phyloP scores from a whole-genome alignment of 2,888 invertebrate genomes.

The Ariolimax columbianus region DNA sequence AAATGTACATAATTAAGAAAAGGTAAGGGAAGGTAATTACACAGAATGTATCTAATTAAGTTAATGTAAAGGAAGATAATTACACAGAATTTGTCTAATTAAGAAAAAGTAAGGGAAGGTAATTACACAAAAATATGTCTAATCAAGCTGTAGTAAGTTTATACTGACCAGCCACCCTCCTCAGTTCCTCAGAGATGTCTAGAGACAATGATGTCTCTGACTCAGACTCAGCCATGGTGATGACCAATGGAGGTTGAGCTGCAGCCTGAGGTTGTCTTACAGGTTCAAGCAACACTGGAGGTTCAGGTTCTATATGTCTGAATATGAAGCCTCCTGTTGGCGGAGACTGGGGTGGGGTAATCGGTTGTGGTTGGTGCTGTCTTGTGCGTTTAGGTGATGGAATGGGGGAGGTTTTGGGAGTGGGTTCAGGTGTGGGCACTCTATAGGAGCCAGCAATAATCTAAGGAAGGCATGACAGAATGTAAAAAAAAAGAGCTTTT shows the following conservation, averaged over 20 bases:
- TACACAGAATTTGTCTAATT: no score
- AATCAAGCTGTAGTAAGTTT: background rate
- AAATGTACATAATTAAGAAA: no score
- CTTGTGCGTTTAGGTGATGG: constrained; percentile 29
- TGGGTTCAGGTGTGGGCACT: constrained; percentile 54
- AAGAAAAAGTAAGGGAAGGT: no score
- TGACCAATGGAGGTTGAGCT: background rate
- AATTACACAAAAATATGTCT: background rate
- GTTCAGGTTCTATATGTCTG: constrained; percentile 42
- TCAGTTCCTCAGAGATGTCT: constrained; percentile 68
- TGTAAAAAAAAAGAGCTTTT: background rate
- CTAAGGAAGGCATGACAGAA: background rate
- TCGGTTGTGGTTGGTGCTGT: constrained; percentile 28
- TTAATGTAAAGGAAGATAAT: no score
- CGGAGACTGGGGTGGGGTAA: constrained; percentile 53
- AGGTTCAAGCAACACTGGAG: background rate
- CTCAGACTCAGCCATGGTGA: constrained; percentile 61
- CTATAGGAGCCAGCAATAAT: background rate
- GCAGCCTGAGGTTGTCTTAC: constrained; percentile 32
- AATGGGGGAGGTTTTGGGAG: constrained; percentile 53
- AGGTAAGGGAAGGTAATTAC: no score
- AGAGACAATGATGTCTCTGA: constrained; percentile 67
- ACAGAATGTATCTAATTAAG: no score
- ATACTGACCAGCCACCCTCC: constrained; percentile 63
- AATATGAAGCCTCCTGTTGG: constrained; percentile 40